Percentiles rank a stretch among this genome's conserved stretches.
Evolutionary conservation across 2,797 vertebrate species (phyloP).

Genomic region (Ataeniobius toweri): DNA sequence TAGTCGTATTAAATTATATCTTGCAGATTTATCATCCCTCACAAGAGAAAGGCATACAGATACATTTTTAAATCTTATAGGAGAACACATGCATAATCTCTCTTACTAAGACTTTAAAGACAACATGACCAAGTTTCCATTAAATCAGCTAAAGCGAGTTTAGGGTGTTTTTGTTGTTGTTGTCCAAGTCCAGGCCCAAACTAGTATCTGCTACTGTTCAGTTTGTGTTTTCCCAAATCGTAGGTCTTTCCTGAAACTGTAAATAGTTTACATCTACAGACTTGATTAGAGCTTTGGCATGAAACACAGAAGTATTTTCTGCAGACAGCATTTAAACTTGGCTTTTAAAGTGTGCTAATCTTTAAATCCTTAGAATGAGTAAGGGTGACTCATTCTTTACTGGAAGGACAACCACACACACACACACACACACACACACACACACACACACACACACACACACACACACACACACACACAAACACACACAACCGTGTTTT

Average conservation of each 20-base stretch:
- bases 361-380: slow-evolving; percentile 46
- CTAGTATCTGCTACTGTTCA: not conserved
- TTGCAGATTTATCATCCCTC: not conserved
- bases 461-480: too few species aligned
- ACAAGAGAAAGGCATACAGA: too few species aligned
- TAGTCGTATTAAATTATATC: not conserved
- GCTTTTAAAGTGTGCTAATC: slow-evolving; percentile 48
- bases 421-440: not conserved
- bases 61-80: too few species aligned
- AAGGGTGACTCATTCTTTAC: slow-evolving; percentile 63
- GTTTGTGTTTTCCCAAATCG: slow-evolving; percentile 5
- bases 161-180: not conserved
- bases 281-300: slow-evolving; percentile 28
- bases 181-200: not conserved
- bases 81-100: too few species aligned
- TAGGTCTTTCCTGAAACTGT: not conserved
- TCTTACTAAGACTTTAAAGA: too few species aligned
- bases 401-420: slow-evolving; percentile 45
- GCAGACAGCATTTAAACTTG: slow-evolving; percentile 20
- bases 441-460: not conserved
- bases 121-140: too few species aligned
- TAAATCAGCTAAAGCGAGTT: not conserved
- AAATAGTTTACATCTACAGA: slow-evolving; percentile 21
- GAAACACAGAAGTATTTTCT: slow-evolving; percentile 15
- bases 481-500: not conserved